Conservation (phyloP, 1,140 invertebrate genomes). For the Drosophila bocki region DNA sequence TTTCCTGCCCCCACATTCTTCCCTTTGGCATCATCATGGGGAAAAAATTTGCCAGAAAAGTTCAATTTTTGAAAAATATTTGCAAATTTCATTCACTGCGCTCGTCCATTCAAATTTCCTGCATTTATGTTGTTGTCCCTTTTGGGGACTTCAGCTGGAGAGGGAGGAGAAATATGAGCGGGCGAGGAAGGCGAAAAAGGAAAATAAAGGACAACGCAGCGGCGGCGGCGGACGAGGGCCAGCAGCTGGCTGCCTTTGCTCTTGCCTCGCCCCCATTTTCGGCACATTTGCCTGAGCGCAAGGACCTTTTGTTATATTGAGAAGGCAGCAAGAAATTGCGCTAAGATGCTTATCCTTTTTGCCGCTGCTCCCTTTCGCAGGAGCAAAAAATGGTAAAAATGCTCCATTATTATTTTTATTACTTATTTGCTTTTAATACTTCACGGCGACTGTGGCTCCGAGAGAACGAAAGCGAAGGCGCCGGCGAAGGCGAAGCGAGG, state of each 20-base stretch:
- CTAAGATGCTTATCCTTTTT: constrained; percentile 85
- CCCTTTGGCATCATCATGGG: constrained; percentile 25
- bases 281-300: constrained; percentile 77
- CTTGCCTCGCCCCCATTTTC: constrained; percentile 48
- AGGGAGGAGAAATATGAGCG: constrained; percentile 38
- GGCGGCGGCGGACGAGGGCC: constrained; percentile 53
- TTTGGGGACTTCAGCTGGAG: constrained; percentile 48
- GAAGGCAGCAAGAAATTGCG: constrained; percentile 81
- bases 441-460: constrained; percentile 57
- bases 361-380: constrained; percentile 60
- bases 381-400: constrained; percentile 83
- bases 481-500: constrained; percentile 10
- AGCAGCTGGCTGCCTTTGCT: constrained; percentile 58
- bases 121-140: constrained; percentile 79
- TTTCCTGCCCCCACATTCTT: constrained; percentile 16
- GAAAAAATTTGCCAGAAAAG: constrained; percentile 82
- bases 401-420: constrained; percentile 85
- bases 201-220: constrained; percentile 81
- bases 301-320: constrained; percentile 85
- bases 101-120: constrained; percentile 85
- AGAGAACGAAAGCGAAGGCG: constrained; percentile 21
- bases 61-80: constrained; percentile 85
- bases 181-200: constrained; percentile 43
- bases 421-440: constrained; percentile 85
- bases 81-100: constrained; percentile 84